These are phyloP conservation scores for Microctenopoma steveboyesi DNA, from an alignment of 2,797 vertebrate genomes.

Conservation along the genomic window DNA sequence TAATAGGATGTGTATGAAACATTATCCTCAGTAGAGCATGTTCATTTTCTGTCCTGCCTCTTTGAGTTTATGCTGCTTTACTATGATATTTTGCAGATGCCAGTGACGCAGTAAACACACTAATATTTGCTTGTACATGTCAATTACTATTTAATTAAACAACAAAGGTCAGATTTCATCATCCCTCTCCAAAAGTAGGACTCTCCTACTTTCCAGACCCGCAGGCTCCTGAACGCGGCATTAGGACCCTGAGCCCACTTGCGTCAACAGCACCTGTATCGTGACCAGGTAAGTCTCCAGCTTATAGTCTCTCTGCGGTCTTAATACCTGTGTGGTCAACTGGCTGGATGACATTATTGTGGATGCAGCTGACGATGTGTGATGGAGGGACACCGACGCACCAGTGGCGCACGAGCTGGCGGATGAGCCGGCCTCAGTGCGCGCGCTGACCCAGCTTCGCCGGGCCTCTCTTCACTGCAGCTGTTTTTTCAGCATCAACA, in stretches of 20 bases:
- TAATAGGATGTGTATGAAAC: too few species aligned
- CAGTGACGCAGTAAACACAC: too few species aligned
- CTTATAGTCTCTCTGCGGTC: not conserved
- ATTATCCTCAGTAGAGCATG: too few species aligned
- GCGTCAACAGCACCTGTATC: slow-evolving; percentile 47
- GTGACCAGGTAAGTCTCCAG: slow-evolving; percentile 60
- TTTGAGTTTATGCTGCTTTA: too few species aligned
- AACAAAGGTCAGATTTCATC: too few species aligned
- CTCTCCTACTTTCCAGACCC: not conserved
- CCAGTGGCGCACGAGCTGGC: slow-evolving; percentile 40
- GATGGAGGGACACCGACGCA: slow-evolving; percentile 33
- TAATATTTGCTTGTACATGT: too few species aligned
- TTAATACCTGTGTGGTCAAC: slow-evolving; percentile 20
- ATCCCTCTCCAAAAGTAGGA: too few species aligned
- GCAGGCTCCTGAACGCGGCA: slow-evolving; percentile 51
- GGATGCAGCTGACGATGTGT: slow-evolving; percentile 39
- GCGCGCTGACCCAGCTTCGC: slow-evolving; percentile 28
- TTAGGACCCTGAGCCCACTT: slow-evolving; percentile 37
- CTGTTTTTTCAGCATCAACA: slow-evolving; percentile 11
- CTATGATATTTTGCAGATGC: too few species aligned
- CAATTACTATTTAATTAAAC: too few species aligned
- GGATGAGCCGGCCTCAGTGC: slow-evolving; percentile 31
- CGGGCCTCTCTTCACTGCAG: not conserved
- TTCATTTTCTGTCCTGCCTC: too few species aligned
- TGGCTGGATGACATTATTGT: slow-evolving; percentile 25